phyloP scores from a whole-genome alignment of 2,888 invertebrate species.

The Mesodorylaimus sp. region DNA sequence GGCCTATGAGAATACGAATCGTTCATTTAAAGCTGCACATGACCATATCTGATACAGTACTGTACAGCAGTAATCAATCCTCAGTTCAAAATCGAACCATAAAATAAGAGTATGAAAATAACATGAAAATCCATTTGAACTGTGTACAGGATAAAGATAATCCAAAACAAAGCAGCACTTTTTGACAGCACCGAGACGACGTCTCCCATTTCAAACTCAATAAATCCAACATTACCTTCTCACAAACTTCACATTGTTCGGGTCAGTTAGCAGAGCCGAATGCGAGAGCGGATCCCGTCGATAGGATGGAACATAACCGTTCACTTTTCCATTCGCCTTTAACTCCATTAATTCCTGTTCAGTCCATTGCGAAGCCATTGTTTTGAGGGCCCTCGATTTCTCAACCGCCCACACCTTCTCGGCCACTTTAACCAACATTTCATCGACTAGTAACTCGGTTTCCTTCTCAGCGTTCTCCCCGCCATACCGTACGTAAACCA shows the following conservation, averaged over 20 bases:
- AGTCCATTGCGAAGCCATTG: background rate
- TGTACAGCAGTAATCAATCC: no score
- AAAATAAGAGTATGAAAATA: no score
- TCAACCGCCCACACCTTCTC: background rate
- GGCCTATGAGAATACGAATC: no score
- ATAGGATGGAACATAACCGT: background rate
- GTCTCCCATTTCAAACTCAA: no score
- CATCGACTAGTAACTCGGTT: background rate
- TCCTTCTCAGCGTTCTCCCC: background rate
- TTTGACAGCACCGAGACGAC: no score
- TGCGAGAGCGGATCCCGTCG: background rate
- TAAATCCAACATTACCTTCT: no score
- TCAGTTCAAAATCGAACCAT: no score
- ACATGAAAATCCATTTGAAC: no score
- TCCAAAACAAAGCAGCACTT: no score
- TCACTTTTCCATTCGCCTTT: background rate
- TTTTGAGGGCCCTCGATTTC: background rate
- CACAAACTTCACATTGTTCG: constrained; percentile 1
- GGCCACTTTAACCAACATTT: background rate
- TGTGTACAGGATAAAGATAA: no score
- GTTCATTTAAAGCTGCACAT: no score
- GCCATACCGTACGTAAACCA: background rate
- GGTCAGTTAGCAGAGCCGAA: background rate
- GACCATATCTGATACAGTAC: no score
- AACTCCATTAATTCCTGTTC: background rate